These are phyloP conservation scores for Megathymus violae DNA, from an alignment of 1,140 invertebrate genomes.

Conservation along the genomic window DNA sequence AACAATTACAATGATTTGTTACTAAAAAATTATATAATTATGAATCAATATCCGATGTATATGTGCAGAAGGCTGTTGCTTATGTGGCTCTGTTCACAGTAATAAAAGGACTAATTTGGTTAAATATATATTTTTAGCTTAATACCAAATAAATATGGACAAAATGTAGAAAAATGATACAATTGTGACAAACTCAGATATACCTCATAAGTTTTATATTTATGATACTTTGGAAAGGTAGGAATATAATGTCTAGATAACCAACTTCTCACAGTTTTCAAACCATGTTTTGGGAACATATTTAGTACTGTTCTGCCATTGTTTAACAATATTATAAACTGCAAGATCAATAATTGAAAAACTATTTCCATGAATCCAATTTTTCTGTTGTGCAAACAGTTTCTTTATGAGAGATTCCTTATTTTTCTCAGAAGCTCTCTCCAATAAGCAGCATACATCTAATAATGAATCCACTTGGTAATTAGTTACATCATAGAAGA, in stretches of 20 bases:
- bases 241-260: constrained; percentile 36
- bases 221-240: neutral
- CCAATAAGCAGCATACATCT: constrained; percentile 85
- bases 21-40: too few species aligned
- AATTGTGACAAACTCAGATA: too few species aligned
- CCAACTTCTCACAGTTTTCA: constrained; percentile 60
- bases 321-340: constrained; percentile 86
- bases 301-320: constrained; percentile 57
- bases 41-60: too few species aligned
- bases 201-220: neutral
- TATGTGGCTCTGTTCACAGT: too few species aligned
- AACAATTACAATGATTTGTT: too few species aligned
- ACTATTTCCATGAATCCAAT: constrained; percentile 63
- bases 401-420: constrained; percentile 58
- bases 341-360: constrained; percentile 86
- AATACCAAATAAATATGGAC: too few species aligned
- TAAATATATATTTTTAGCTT: too few species aligned
- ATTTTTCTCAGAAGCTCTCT: constrained; percentile 68
- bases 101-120: too few species aligned
- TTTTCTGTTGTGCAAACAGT: constrained; percentile 53
- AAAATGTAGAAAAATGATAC: too few species aligned
- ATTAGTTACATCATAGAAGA: constrained; percentile 71
- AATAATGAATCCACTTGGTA: constrained; percentile 83
- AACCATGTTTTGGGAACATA: constrained; percentile 67
- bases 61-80: too few species aligned